A percentile compares a stretch with the other conserved stretches of the same genome.
Conservation (phyloP, 2,113 vertebrate genomes). For the Muntiacus muntjak region DNA sequence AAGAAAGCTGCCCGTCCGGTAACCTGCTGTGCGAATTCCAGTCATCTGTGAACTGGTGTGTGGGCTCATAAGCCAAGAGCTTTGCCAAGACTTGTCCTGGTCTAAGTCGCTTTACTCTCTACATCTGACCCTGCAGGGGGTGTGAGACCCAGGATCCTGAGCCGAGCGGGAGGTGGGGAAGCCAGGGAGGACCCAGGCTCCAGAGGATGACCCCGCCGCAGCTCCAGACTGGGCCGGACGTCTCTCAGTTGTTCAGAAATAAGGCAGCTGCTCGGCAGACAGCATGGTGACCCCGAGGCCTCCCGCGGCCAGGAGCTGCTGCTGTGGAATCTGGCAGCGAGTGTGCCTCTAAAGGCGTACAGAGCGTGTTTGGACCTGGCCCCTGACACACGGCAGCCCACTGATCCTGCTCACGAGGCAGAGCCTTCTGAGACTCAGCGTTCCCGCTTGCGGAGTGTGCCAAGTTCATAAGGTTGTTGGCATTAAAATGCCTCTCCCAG, state of each 20-base stretch:
- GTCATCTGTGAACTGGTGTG: conserved; percentile 57
- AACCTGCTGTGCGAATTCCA: conserved; percentile 75
- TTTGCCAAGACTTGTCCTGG: conserved; percentile 62
- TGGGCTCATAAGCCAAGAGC: conserved; percentile 65
- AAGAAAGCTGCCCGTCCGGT: conserved; percentile 73
- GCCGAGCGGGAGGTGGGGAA: not conserved
- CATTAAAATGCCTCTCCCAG: not conserved
- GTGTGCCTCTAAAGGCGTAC: not conserved
- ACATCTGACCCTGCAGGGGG: not conserved
- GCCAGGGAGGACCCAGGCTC: not conserved
- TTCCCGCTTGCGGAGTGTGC: not conserved
- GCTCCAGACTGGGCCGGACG: not conserved
- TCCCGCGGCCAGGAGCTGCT: not conserved
- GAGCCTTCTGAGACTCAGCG: not conserved
- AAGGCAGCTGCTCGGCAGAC: not conserved
- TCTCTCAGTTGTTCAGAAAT: not conserved
- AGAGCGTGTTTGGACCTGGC: not conserved
- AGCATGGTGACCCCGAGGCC: not conserved
- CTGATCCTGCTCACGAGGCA: not conserved
- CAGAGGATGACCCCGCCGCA: not conserved
- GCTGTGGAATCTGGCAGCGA: not conserved
- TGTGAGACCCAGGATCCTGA: not conserved
- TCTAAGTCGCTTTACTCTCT: conserved; percentile 26
- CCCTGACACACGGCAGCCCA: not conserved
- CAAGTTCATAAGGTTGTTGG: not conserved